Evolutionary conservation across 23 tunicate species (phyloP), one percentile per base, ranked within the genome.

Genomic region (Trididemnum nubilum): DNA sequence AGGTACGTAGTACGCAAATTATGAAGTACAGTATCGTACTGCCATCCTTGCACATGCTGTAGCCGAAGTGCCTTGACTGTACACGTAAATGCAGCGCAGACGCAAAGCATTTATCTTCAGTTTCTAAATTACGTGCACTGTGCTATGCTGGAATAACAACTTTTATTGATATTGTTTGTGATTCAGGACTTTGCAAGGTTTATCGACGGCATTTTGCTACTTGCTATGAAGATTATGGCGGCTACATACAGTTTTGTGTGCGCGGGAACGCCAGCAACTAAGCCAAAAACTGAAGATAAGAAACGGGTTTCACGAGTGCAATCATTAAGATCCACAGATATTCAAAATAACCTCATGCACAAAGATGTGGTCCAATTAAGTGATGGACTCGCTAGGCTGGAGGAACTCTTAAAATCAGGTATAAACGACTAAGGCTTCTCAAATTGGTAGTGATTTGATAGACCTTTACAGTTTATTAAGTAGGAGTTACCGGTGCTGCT

Each of bases 321-420:
- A 73, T 39, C 78, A 2, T 29, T 73, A 7, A 25, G 58, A 37
- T 38, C 78, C 30, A 21, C 30, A 12, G 31, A 73, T 21, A 39
- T 73, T 2, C 30, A 35, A 9, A 83, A 81, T 30, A 22, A 81
- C 0, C 54, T 83, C 19, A 77, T 87, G 4, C 39, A 77, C 31
- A 67, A 52, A 2, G 88, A 89, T 57, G 77, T 89, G 33, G 82
- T 25, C 32, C 80, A 87, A 34, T 34, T 83, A 25, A 89, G 79
- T 60, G 85, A 83, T 50, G 94, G 82, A 39, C 80, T 89, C 22
- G 51, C 94, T 57, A 83, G 64, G 51, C 66, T 89, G 31, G 84
- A 87, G 32, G 75, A 59, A 9, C 81, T 89, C 1, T 40, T 89
- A 59, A 78, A 78, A 37, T 37, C 83, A 0, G 94, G 94, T 89